Percentiles rank a stretch among this genome's conserved stretches.
Evolutionary conservation across 2,113 vertebrate genomes (phyloP).

Genomic region (Platichthys stellatus): DNA sequence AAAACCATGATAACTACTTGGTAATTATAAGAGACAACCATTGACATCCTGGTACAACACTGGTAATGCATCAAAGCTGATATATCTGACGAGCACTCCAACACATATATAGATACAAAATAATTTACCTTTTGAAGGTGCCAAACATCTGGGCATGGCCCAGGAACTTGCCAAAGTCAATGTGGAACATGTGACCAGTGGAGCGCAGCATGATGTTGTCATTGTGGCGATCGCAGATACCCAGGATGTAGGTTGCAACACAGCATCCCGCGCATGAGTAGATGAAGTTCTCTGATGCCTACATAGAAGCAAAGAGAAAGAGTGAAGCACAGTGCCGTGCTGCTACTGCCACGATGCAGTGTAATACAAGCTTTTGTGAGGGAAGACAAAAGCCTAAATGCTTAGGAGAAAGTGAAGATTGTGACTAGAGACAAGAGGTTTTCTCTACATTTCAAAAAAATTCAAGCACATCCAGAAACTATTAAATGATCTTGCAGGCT

Average conservation of each 20-base stretch:
- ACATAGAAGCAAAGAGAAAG: constrained; percentile 15
- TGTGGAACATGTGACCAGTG: constrained; percentile 99
- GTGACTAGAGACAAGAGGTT: background rate
- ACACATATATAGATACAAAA: background rate
- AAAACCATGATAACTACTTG: background rate
- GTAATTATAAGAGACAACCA: too few species aligned
- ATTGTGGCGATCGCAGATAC: constrained; percentile 98
- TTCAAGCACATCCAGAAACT: too few species aligned
- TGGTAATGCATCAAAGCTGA: background rate
- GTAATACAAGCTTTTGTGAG: background rate
- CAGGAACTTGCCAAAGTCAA: constrained; percentile 98
- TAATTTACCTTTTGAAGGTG: constrained; percentile 93
- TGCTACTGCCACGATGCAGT: too few species aligned
- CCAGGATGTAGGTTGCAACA: constrained; percentile 95
- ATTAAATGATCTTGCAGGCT: too few species aligned
- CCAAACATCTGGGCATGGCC: constrained; percentile 99
- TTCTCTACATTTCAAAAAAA: too few species aligned
- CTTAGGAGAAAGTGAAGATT: background rate
- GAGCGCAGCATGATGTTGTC: constrained; percentile 99
- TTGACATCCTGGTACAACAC: constrained; percentile 8
- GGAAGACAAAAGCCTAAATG: background rate
- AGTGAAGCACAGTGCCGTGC: background rate
- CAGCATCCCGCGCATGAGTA: constrained; percentile 99
- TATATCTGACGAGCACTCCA: background rate
- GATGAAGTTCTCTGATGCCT: constrained; percentile 99